Evolutionary conservation across 2,797 vertebrate species (phyloP).

Genomic region (Dallia pectoralis): DNA sequence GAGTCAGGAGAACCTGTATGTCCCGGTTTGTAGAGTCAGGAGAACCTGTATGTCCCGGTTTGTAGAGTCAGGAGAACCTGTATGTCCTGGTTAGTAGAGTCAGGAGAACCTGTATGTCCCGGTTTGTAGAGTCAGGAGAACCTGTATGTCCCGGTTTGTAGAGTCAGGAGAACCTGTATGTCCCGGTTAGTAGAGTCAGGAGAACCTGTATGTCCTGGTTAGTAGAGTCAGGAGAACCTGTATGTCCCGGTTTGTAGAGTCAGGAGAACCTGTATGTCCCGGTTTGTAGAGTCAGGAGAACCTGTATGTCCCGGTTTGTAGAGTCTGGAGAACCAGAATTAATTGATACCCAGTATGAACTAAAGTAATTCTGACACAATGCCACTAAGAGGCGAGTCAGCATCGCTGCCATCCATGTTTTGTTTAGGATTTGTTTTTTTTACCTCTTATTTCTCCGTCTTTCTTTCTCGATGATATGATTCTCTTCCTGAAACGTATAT

Average conservation of each 20-base stretch:
- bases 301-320: too few relatives aligned
- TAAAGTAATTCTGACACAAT: conserved; percentile 67
- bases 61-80: conserved; percentile 2
- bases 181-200: neutral
- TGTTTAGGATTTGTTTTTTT: conserved; percentile 57
- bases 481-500: conserved; percentile 62
- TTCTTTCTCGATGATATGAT: conserved; percentile 32
- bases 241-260: too few relatives aligned
- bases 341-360: conserved; percentile 56
- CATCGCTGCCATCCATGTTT: conserved; percentile 62
- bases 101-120: too few relatives aligned
- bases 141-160: too few relatives aligned
- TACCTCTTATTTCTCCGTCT: conserved; percentile 32
- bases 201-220: too few relatives aligned
- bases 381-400: conserved; percentile 65
- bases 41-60: too few relatives aligned
- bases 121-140: neutral
- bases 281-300: neutral
- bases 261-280: too few relatives aligned
- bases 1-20: conserved; percentile 6
- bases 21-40: neutral
- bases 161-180: conserved; percentile 6
- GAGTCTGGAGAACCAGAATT: conserved; percentile 31
- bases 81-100: too few relatives aligned
- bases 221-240: conserved; percentile 2